Evolutionary conservation across 1,140 invertebrate species (phyloP).

Genomic region (Subanguina moxae): DNA sequence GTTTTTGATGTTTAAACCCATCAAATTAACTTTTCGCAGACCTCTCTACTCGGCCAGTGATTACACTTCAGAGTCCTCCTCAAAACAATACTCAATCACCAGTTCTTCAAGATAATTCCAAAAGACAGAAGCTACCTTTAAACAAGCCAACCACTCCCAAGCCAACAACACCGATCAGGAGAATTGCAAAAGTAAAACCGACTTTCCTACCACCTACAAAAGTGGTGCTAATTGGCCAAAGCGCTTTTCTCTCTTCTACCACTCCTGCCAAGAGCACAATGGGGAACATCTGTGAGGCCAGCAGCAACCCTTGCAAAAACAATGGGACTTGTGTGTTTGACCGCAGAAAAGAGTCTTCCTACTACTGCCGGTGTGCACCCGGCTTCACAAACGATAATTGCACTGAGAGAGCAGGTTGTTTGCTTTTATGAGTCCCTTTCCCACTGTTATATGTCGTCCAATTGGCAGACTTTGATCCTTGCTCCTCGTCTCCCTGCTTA

Average conservation of each 20-base stretch:
- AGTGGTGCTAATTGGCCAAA: too few relatives aligned
- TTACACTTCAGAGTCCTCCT: too few relatives aligned
- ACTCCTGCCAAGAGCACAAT: background rate
- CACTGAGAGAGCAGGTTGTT: slow-evolving; percentile 12
- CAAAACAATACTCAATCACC: too few relatives aligned
- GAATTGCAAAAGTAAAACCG: too few relatives aligned
- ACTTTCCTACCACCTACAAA: too few relatives aligned
- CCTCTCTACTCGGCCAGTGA: too few relatives aligned
- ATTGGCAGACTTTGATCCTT: slow-evolving; percentile 28
- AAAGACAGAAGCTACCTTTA: background rate
- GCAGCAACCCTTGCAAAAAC: slow-evolving; percentile 29
- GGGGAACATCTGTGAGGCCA: slow-evolving; percentile 11
- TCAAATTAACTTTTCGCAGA: too few relatives aligned
- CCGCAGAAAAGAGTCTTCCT: slow-evolving; percentile 12
- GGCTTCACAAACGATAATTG: slow-evolving; percentile 31
- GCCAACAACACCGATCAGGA: too few relatives aligned
- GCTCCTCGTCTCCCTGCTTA: slow-evolving; percentile 15
- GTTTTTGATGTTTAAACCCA: too few relatives aligned
- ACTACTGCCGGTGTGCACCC: slow-evolving; percentile 20
- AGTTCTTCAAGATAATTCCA: too few relatives aligned
- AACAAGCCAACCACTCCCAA: background rate
- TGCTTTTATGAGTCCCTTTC: background rate
- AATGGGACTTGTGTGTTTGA: slow-evolving; percentile 31
- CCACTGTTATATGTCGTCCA: background rate
- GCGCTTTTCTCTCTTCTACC: too few relatives aligned